A percentile compares a stretch with the other conserved stretches of the same genome.
Conservation (phyloP, 2,113 vertebrate species). For the Ptyas mucosa region DNA sequence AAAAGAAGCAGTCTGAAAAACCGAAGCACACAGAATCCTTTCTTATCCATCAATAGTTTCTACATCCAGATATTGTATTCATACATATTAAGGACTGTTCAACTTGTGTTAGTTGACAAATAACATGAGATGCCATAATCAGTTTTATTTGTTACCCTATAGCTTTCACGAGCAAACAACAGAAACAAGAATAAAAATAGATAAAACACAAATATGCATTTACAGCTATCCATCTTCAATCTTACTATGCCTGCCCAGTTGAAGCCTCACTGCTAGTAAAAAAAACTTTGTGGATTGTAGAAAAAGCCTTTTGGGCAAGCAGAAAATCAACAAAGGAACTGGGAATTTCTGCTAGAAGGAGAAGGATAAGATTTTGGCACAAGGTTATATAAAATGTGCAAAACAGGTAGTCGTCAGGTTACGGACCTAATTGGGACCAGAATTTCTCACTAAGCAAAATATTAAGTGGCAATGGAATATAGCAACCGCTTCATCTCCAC, state of each 20-base stretch:
- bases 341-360: background rate
- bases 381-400: background rate
- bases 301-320: background rate
- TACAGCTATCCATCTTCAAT: background rate
- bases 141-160: background rate
- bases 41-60: background rate
- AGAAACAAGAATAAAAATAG: background rate
- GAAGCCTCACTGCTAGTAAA: background rate
- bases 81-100: background rate
- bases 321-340: background rate
- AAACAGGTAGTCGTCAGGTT: background rate
- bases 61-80: background rate
- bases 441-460: background rate
- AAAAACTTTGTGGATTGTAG: background rate
- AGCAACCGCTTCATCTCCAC: background rate
- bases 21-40: background rate
- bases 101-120: background rate
- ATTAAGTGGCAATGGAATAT: background rate
- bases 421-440: background rate
- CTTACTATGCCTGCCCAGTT: background rate
- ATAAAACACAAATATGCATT: background rate
- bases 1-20: too few species aligned
- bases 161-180: background rate
- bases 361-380: background rate
- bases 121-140: background rate